Evolutionary conservation across 92 coral and sea anemone species (phyloP).

Genomic region (Pocillopora meandrina): DNA sequence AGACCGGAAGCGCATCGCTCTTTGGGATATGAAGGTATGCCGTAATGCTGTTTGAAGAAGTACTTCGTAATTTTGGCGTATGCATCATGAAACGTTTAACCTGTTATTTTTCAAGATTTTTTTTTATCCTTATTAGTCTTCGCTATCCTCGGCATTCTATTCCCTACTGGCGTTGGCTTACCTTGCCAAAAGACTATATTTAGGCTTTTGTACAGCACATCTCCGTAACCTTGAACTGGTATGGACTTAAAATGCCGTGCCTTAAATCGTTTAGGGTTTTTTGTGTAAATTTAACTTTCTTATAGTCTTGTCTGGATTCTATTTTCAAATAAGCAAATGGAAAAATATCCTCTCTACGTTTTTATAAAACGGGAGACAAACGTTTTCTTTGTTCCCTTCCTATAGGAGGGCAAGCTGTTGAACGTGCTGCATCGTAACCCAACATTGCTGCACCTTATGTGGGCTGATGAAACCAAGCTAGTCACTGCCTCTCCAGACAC

Average conservation of each 20-base stretch:
- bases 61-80: too few species aligned
- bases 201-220: too few species aligned
- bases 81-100: neutral
- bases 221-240: too few species aligned
- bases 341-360: neutral
- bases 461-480: slow-evolving; percentile 74
- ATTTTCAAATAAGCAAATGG: neutral
- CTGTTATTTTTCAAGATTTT: neutral
- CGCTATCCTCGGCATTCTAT: too few species aligned
- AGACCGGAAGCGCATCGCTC: slow-evolving; percentile 69
- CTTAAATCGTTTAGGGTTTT: too few species aligned
- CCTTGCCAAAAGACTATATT: too few species aligned
- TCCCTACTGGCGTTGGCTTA: too few species aligned
- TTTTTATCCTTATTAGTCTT: neutral
- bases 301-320: too few species aligned
- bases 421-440: slow-evolving; percentile 76
- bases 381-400: neutral
- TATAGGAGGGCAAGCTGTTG: slow-evolving; percentile 60
- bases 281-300: too few species aligned
- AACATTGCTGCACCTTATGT: slow-evolving; percentile 65
- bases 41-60: neutral
- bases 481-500: slow-evolving; percentile 75
- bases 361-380: neutral
- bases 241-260: too few species aligned
- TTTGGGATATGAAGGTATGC: slow-evolving; percentile 69